Evolutionary conservation across 2,888 invertebrate genomes (phyloP).

Genomic region (Oscheius onirici): DNA sequence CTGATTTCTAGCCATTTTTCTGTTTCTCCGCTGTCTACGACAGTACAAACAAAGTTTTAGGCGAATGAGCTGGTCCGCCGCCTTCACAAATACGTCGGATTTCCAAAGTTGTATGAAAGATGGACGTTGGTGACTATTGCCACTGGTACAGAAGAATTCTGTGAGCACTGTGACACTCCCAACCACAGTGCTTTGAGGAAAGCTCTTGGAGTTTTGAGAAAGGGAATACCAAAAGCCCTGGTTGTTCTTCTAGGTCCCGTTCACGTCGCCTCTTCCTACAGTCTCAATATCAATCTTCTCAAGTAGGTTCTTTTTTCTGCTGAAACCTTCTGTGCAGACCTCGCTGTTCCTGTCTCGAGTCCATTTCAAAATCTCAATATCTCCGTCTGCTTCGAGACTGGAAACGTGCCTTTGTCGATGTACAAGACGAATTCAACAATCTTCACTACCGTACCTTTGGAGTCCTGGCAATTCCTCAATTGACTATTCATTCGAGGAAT

Average conservation of each 20-base stretch:
- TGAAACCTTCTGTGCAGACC: slow-evolving; percentile 41
- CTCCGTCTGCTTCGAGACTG: slow-evolving; percentile 55
- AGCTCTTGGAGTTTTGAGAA: slow-evolving; percentile 56
- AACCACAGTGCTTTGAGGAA: slow-evolving; percentile 51
- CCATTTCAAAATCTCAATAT: slow-evolving; percentile 57
- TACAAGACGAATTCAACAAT: slow-evolving; percentile 62
- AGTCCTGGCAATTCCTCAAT: slow-evolving; percentile 61
- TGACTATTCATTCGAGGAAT: slow-evolving; percentile 64
- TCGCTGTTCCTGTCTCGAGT: slow-evolving; percentile 59
- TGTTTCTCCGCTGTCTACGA: neutral
- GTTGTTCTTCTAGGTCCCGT: slow-evolving; percentile 67
- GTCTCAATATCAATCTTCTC: slow-evolving; percentile 63
- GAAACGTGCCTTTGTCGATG: slow-evolving; percentile 54
- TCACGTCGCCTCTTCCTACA: slow-evolving; percentile 65
- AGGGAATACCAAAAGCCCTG: slow-evolving; percentile 57
- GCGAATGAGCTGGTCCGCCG: slow-evolving; percentile 59
- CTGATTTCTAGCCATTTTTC: neutral
- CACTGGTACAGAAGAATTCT: slow-evolving; percentile 67
- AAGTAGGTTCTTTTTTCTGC: slow-evolving; percentile 37
- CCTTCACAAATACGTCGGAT: slow-evolving; percentile 38
- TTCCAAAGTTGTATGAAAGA: slow-evolving; percentile 41
- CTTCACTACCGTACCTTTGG: slow-evolving; percentile 60
- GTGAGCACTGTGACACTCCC: slow-evolving; percentile 60
- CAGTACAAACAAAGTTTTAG: slow-evolving; percentile 38
- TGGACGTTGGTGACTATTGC: slow-evolving; percentile 65